A percentile compares a stretch with the other conserved stretches of the same genome.
These are phyloP conservation scores for Tipula vernalis DNA, from an alignment of 2,888 invertebrate genomes.

Conservation along the genomic window DNA sequence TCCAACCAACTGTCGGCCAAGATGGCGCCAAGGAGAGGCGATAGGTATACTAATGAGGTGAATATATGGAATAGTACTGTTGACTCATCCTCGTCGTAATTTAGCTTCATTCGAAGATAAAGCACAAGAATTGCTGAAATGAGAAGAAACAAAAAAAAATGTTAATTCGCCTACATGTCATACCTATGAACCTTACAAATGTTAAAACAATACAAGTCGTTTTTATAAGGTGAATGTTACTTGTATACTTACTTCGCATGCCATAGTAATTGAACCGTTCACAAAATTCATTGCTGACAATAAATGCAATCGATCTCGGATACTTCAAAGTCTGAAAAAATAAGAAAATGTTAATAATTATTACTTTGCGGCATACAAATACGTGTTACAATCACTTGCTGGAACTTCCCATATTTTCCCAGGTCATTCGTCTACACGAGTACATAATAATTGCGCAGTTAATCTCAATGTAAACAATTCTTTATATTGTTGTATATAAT, in stretches of 20 bases:
- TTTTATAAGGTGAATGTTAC: background rate
- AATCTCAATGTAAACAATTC: background rate
- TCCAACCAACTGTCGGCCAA: constrained; percentile 79
- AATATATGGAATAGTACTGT: constrained; percentile 76
- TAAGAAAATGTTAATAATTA: too few relatives aligned
- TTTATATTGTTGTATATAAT: background rate
- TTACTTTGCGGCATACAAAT: background rate
- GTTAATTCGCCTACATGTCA: background rate
- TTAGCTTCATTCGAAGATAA: constrained; percentile 62
- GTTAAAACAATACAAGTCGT: background rate
- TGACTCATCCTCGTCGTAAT: constrained; percentile 50
- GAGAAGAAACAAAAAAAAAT: background rate
- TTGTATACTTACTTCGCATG: constrained; percentile 66
- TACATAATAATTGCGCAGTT: background rate
- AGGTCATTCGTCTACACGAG: background rate
- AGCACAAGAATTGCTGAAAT: constrained; percentile 67
- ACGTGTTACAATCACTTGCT: background rate
- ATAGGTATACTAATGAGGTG: constrained; percentile 75
- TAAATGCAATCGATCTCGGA: constrained; percentile 83
- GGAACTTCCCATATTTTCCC: background rate
- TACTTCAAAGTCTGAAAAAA: constrained; percentile 52
- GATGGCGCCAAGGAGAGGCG: constrained; percentile 77
- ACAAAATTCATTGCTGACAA: constrained; percentile 94
- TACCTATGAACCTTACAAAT: too few relatives aligned
- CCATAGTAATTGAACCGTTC: constrained; percentile 97